Percentiles rank a stretch among this genome's conserved stretches.
These are phyloP conservation scores for Idaea dimidiata DNA, from an alignment of 2,888 invertebrate species.

Conservation along the genomic window DNA sequence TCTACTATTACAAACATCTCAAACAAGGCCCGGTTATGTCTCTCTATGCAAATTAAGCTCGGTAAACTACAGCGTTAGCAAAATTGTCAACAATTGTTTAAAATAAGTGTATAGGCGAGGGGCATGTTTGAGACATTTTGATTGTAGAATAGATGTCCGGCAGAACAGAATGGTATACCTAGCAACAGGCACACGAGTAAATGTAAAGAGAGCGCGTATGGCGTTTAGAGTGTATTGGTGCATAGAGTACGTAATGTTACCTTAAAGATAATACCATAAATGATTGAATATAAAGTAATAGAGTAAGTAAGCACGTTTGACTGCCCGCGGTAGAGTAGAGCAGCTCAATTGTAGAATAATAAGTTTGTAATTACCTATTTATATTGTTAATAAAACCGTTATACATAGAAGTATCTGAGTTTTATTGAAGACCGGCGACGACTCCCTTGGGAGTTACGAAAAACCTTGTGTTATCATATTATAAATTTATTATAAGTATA, in stretches of 20 bases:
- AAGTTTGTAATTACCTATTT: conserved; percentile 79
- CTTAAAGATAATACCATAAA: background rate
- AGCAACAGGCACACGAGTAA: conserved; percentile 12
- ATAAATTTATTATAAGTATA: too few relatives aligned
- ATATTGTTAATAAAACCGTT: conserved; percentile 81
- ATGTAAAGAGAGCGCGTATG: conserved; percentile 29
- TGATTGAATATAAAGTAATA: conserved; percentile 31
- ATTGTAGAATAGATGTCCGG: too few relatives aligned
- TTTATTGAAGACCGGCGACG: too few relatives aligned
- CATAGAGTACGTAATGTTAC: conserved; percentile 36
- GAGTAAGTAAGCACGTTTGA: conserved; percentile 66
- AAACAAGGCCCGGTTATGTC: too few relatives aligned
- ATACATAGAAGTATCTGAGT: conserved; percentile 58
- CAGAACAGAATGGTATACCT: background rate
- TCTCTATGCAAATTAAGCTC: too few relatives aligned
- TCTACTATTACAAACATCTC: too few relatives aligned
- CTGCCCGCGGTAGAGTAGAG: conserved; percentile 79
- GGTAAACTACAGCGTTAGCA: too few relatives aligned
- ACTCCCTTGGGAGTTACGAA: too few relatives aligned
- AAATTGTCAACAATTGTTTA: too few relatives aligned
- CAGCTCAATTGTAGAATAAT: conserved; percentile 77
- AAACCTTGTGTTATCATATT: too few relatives aligned
- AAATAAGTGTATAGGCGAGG: too few relatives aligned
- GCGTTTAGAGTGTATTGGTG: conserved; percentile 57
- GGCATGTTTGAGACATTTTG: too few relatives aligned